Conservation (phyloP, 1,140 invertebrate species). For the Pogonus chalceus region DNA sequence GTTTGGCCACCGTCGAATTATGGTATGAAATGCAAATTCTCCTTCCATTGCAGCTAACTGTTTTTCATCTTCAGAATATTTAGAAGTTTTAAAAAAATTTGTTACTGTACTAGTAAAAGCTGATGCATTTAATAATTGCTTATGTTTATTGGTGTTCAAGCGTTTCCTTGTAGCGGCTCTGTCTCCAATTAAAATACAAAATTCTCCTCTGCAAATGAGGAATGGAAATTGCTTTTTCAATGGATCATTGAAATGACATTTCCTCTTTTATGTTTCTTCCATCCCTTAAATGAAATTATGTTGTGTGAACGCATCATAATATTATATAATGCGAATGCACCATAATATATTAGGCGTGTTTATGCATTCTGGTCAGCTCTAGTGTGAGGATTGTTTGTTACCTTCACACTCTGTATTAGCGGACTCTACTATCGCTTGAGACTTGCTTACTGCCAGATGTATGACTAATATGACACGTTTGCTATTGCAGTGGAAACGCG, state of each 20-base stretch:
- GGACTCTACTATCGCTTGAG: too few species aligned
- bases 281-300: slow-evolving; percentile 11
- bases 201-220: slow-evolving; percentile 15
- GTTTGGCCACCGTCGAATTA: slow-evolving; percentile 1
- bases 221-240: slow-evolving; percentile 17
- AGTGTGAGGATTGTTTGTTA: too few species aligned
- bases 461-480: too few species aligned
- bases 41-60: slow-evolving; percentile 15
- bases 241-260: slow-evolving; percentile 15
- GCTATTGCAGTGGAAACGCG: too few species aligned
- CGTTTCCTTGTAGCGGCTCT: slow-evolving; percentile 11
- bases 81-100: slow-evolving; percentile 13
- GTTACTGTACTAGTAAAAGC: slow-evolving; percentile 13
- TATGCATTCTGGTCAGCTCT: too few species aligned
- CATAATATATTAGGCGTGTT: too few species aligned
- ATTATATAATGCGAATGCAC: too few species aligned
- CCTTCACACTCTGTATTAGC: too few species aligned
- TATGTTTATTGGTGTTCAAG: slow-evolving; percentile 14
- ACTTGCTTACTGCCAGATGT: too few species aligned
- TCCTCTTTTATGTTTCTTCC: slow-evolving; percentile 9
- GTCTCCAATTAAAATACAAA: slow-evolving; percentile 14
- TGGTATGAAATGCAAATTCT: too few species aligned
- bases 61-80: slow-evolving; percentile 16
- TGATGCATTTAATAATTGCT: slow-evolving; percentile 14
- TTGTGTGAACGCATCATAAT: too few species aligned